Evolutionary conservation across 2,113 vertebrate species (phyloP), one percentile per base, ranked within the genome.

Genomic region (Dendropsophus ebraccatus): DNA sequence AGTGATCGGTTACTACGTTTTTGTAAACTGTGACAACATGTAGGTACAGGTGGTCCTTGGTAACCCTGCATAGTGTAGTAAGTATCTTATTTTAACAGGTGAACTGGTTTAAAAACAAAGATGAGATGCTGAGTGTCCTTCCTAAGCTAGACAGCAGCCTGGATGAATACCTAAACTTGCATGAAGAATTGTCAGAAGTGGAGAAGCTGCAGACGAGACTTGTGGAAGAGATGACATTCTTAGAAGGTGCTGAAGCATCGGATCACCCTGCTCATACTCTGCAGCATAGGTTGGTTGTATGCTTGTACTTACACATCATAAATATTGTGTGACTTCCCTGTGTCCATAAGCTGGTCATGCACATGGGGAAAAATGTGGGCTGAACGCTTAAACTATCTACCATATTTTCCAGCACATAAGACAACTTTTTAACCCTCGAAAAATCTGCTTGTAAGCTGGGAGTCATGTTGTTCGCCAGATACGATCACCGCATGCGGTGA

Each of bases 71-170:
- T 9, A 10, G 30, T 35, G 19, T 76, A 19, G 30, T 49, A 9
- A 25, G 28, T 45, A 12, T 1, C 81, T 35, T 88, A 30, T 56
- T 81, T 90, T 87, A 88, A 16, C 89, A 99, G 98, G 98, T 99
- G 81, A 99, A 99, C 92, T 99, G 98, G 98, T 99, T 99, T 89
- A 99, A 99, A 91, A 99, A 99, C 87, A 96, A 97, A 19, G 98
- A 99, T 3, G 98, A 99, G 91, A 98, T 99, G 97, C 92, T 97
- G 85, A 91, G 92, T 2, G 96, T 99, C 76, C 92, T 99, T 88
- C 97, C 97, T 1, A 97, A 98, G 89, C 89, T 99, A 91, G 97
- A 99, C 62, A 93, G 92, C 86, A 94, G 95, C 0, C 94, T 99
- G 84, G 97, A 96, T 28, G 97, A 99, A 87, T 98, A 99, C 89